Evolutionary conservation across 2,888 invertebrate genomes (phyloP).

Genomic region (Dicyrtoma fusca): DNA sequence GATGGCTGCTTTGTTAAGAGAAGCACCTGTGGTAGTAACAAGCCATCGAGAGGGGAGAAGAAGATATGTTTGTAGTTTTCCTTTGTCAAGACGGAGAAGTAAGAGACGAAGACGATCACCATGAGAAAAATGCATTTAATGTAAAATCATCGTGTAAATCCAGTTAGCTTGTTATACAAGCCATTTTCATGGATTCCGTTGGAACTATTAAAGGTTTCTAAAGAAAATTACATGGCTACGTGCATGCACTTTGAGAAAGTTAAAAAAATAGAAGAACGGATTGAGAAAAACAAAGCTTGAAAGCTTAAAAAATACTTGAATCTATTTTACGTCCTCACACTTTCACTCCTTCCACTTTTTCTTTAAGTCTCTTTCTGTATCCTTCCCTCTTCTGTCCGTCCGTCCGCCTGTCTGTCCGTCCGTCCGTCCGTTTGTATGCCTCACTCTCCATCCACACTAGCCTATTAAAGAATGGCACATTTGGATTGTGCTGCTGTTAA

Average conservation of each 20-base stretch:
- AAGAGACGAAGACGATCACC: background rate
- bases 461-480: conserved; percentile 13
- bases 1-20: conserved; percentile 23
- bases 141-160: conserved; percentile 29
- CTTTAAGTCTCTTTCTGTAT: no score
- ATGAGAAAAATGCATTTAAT: conserved; percentile 2
- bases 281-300: no score
- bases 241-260: no score
- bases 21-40: conserved; percentile 24
- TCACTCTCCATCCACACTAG: no score
- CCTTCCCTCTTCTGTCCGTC: no score
- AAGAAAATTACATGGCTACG: background rate
- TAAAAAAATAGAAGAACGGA: no score
- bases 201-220: conserved; percentile 17
- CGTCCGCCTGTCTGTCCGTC: no score
- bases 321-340: no score
- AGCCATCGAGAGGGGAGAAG: conserved; percentile 7
- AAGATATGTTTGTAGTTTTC: background rate
- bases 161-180: conserved; percentile 30
- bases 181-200: conserved; percentile 15
- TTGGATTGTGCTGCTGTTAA: conserved; percentile 9
- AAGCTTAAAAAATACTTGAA: no score
- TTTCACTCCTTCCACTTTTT: no score
- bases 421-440: no score
- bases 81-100: background rate